phyloP scores from a whole-genome alignment of 2,888 invertebrate genomes.

The Sepiola atlantica region DNA sequence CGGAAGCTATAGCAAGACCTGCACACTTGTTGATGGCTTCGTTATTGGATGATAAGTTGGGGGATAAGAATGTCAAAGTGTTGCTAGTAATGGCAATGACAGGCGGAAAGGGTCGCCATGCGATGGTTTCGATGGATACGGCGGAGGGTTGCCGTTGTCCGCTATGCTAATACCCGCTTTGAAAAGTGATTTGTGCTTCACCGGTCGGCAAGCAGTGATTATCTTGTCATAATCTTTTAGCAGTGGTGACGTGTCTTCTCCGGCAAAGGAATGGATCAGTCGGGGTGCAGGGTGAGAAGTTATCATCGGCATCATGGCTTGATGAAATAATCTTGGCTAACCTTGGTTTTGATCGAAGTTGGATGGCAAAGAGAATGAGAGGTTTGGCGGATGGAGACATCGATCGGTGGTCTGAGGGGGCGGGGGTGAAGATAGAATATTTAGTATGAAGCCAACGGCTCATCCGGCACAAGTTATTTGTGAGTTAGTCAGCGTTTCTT shows the following conservation, averaged over 20 bases:
- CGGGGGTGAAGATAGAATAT: not conserved
- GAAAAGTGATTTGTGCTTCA: not conserved
- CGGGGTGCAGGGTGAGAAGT: not conserved
- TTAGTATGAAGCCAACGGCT: not conserved
- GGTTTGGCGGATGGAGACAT: not conserved
- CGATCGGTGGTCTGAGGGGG: not conserved
- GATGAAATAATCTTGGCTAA: not conserved
- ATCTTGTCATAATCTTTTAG: not conserved
- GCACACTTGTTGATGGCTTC: conserved; percentile 20
- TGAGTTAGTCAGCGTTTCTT: not conserved
- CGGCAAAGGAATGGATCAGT: not conserved
- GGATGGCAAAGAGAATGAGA: not conserved
- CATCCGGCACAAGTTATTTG: not conserved
- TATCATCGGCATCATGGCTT: not conserved
- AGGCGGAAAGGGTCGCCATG: not conserved
- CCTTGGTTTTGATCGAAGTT: not conserved
- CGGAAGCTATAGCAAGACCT: not conserved
- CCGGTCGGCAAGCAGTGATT: not conserved
- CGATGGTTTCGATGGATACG: not conserved
- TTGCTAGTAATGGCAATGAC: not conserved
- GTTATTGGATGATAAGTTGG: conserved; percentile 5
- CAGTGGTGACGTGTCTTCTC: not conserved
- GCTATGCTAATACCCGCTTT: not conserved
- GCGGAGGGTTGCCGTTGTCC: not conserved
- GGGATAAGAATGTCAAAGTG: not conserved